Evolutionary conservation across 2,113 vertebrate genomes (phyloP), one percentile per base, ranked within the genome.

Genomic region (Apteryx owenii): DNA sequence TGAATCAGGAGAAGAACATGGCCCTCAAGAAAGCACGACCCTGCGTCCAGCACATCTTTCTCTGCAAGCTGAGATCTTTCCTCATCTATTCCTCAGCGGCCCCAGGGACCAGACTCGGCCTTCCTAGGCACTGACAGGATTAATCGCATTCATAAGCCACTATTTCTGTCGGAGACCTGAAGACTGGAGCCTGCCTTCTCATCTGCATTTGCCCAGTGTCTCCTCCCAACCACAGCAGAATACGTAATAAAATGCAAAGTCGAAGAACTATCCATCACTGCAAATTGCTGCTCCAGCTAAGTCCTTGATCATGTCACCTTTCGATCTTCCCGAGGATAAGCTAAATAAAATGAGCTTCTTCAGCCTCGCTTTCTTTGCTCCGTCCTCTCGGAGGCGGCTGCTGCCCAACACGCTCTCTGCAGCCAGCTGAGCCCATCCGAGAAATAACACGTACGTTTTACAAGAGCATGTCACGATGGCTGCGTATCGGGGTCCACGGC

Each of bases 231-330:
- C 12, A 4, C 71, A 36, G 31, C 58, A 22, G 13, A 3, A 5
- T 58, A 42, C 4, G 0, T 22, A 44, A 36, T 11, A 38, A 46
- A 42, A 21, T 7, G 0, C 48, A 56, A 26, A 18, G 46, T 9
- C 11, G 12, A 40, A 33, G 62, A 62, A 17, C 23, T 40, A 7
- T 31, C 83, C 83, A 31, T 31, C 44, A 33, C 26, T 17, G 42
- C 50, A 11, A 2, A 0, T 8, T 5, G 1, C 64, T 22, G 66
- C 71, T 58, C 28, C 3, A 0, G 69, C 61, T 22, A 38, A 48
- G 61, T 8, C 66, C 73, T 40, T 19, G 19, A 20, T n/a, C 40
- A 11, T 4, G 6, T 48, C 53, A 18, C 10, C 28, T 40, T 40
- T 75, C 20, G 29, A 10, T 40, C 38, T 61, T 60, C 53, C 42